Conservation (phyloP, 2,797 vertebrate genomes). For the Aeoliscus strigatus region DNA sequence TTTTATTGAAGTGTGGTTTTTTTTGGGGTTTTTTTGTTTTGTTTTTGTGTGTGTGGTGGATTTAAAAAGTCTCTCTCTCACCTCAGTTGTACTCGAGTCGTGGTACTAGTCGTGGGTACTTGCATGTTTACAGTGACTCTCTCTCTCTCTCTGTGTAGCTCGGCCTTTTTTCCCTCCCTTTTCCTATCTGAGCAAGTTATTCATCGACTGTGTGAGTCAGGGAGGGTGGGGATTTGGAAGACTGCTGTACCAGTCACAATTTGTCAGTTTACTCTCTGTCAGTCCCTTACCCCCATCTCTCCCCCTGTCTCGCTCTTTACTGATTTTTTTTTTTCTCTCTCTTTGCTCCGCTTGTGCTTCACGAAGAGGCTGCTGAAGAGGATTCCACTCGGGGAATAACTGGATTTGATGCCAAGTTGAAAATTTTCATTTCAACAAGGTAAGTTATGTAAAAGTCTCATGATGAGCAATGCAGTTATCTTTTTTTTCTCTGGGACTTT, state of each 20-base stretch:
- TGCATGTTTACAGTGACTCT: conserved; percentile 17
- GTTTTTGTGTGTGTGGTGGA: conserved; percentile 1
- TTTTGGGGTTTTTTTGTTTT: conserved; percentile 7
- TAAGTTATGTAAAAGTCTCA: conserved; percentile 38
- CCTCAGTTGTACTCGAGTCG: conserved; percentile 24
- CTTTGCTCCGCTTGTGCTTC: conserved; percentile 15
- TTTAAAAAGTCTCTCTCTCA: conserved; percentile 37
- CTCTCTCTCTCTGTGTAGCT: conserved; percentile 12
- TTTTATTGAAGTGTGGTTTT: conserved; percentile 10
- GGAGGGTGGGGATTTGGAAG: conserved; percentile 75
- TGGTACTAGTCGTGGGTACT: background rate
- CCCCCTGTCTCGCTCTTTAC: conserved; percentile 11
- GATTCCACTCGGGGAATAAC: conserved; percentile 13
- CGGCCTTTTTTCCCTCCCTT: conserved; percentile 47
- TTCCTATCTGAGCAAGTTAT: conserved; percentile 70
- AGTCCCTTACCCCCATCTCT: conserved; percentile 32
- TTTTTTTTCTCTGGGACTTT: conserved; percentile 2
- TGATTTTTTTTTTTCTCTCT: conserved; percentile 12
- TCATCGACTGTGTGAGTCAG: conserved; percentile 77
- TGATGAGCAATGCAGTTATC: background rate
- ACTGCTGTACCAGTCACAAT: conserved; percentile 80
- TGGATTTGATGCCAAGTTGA: conserved; percentile 32
- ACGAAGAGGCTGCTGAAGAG: conserved; percentile 16
- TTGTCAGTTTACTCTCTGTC: conserved; percentile 64
- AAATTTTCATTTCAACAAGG: conserved; percentile 31